Percentiles rank a stretch among this genome's conserved stretches.
phyloP scores from a whole-genome alignment of 2,113 vertebrate genomes.

The Oncorhynchus keta region DNA sequence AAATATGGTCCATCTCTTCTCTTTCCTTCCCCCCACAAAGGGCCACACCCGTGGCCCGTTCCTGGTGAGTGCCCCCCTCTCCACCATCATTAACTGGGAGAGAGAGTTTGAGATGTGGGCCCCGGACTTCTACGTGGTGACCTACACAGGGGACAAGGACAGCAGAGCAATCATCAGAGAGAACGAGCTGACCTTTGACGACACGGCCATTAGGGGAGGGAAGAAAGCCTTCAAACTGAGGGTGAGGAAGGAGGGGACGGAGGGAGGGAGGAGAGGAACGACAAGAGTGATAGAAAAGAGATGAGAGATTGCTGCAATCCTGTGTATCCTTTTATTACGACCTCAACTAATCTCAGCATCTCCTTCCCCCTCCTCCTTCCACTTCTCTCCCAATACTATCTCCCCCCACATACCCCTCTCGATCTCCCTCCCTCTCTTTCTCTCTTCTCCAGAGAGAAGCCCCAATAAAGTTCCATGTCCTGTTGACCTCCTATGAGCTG shows the following conservation, averaged over 20 bases:
- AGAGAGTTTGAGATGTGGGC: slow-evolving; percentile 98
- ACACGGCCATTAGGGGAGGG: slow-evolving; percentile 83
- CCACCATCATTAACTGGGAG: slow-evolving; percentile 98
- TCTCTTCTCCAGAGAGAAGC: slow-evolving; percentile 78
- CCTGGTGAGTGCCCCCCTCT: slow-evolving; percentile 91
- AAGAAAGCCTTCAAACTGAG: slow-evolving; percentile 92
- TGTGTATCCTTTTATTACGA: background rate
- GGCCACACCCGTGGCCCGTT: slow-evolving; percentile 94
- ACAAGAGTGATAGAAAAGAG: background rate
- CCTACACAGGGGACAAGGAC: slow-evolving; percentile 95
- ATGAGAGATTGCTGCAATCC: background rate
- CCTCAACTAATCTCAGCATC: no score
- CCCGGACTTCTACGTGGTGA: slow-evolving; percentile 91
- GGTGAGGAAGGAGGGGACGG: slow-evolving; percentile 64
- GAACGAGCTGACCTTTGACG: slow-evolving; percentile 92
- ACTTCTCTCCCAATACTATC: background rate
- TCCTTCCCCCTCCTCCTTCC: no score
- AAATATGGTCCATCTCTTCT: background rate
- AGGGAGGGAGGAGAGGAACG: no score
- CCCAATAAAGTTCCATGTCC: slow-evolving; percentile 90
- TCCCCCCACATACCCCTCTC: no score
- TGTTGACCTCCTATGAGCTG: slow-evolving; percentile 92
- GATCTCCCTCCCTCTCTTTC: no score
- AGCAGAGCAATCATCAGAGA: slow-evolving; percentile 91
- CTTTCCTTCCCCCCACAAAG: slow-evolving; percentile 55